A percentile compares a stretch with the other conserved stretches of the same genome.
These are phyloP conservation scores for Alosa alosa DNA, from an alignment of 2,113 vertebrate species.

Conservation along the genomic window DNA sequence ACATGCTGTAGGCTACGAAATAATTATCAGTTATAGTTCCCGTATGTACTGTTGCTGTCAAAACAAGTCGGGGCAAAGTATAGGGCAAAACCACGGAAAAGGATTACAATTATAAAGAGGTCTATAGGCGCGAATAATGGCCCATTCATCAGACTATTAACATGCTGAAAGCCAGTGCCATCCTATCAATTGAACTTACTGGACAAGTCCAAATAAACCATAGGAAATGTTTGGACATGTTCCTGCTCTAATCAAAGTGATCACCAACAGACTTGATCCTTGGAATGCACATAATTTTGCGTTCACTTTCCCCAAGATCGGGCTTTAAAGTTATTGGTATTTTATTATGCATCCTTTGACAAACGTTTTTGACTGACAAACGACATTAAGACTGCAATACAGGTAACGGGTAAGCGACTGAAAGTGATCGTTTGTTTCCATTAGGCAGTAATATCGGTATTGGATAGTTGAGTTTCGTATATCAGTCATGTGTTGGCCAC, in stretches of 20 bases:
- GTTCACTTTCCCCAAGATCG: not conserved
- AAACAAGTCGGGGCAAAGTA: not conserved
- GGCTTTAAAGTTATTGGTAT: not conserved
- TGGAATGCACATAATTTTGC: not conserved
- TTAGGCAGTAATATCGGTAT: too few relatives aligned
- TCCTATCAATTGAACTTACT: not conserved
- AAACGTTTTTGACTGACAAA: not conserved
- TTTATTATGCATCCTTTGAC: not conserved
- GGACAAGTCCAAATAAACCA: slow-evolving; percentile 16
- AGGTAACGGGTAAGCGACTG: not conserved
- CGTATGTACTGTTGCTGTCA: not conserved
- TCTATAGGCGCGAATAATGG: not conserved
- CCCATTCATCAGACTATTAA: not conserved
- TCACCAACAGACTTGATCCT: not conserved
- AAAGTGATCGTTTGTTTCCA: not conserved
- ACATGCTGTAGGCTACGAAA: not conserved
- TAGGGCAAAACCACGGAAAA: not conserved
- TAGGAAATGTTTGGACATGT: slow-evolving; percentile 10
- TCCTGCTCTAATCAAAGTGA: not conserved
- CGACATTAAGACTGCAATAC: not conserved
- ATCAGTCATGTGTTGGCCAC: too few relatives aligned
- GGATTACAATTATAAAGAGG: not conserved
- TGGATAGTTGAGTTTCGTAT: too few relatives aligned
- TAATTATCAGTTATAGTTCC: not conserved
- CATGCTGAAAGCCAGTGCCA: not conserved